Base-by-base conservation (phyloP, 1,140 invertebrate genomes). In the Pemphigus obesinymphae region DNA sequence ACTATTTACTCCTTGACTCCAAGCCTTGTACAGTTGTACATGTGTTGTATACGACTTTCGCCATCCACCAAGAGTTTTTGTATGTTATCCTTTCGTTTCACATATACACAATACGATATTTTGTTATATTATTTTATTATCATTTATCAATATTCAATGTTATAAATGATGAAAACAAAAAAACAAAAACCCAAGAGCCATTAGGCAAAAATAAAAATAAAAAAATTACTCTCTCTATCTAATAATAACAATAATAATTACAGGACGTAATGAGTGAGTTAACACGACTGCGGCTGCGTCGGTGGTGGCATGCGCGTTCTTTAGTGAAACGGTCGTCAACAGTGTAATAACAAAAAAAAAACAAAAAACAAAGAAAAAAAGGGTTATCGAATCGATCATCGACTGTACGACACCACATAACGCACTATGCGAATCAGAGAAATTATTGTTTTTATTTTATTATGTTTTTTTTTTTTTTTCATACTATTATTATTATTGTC, bases 321-420 rank as follows among this genome's bases (percentile, higher is more conserved):
- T n/a, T 55, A 55, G 73, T 37, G 75, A 78, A 78, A 61, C 75
- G 75, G 55, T 58, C 43, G 75, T 61, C 34, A 23, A 61, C n/a
- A 37, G n/a, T n/a, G n/a, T n/a, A n/a, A n/a, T n/a, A n/a, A n/a
- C n/a, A n/a, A n/a, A n/a, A n/a, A n/a, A n/a, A n/a, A 45, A 40
- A 40, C 8, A 8, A 40, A 40, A 8, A 13, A 45, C 8, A 45
- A 45, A 45, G 1, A 45, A 45, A 76, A 80, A 61, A 61, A 61
- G 37, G 75, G 75, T 80, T 80, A 80, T 80, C 75, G 75, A 80
- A 80, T 80, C 75, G 75, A 80, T 80, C 75, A 80, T 61, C 75
- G 40, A n/a, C 34, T 26, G 73, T 58, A 55, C 13, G 29, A 40
- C 50, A 61, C 13, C 53, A 80, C 75, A n/a, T n/a, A 26, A 80